Evolutionary conservation across 2,113 vertebrate species (phyloP).

Genomic region (Stigmatopora argus): DNA sequence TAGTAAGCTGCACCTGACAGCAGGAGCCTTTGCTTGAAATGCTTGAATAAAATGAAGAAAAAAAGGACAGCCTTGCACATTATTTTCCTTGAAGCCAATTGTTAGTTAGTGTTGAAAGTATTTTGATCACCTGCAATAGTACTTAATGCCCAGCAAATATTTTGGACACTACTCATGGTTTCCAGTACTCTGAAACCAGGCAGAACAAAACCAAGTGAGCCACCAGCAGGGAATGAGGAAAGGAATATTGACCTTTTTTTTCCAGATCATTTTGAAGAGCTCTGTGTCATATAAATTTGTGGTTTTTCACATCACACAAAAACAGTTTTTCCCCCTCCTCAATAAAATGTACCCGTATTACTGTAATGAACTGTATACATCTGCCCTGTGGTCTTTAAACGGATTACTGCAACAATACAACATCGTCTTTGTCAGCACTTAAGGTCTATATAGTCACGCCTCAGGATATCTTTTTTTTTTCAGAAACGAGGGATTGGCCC

Average conservation of each 20-base stretch:
- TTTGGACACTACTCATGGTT: constrained; percentile 69
- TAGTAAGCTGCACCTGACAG: constrained; percentile 68
- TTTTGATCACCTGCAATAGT: constrained; percentile 70
- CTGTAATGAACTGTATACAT: constrained; percentile 57
- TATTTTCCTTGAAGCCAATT: constrained; percentile 65
- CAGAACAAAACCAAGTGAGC: constrained; percentile 65
- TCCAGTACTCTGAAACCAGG: constrained; percentile 71
- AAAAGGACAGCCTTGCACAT: constrained; percentile 51
- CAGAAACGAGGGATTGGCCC: constrained; percentile 70
- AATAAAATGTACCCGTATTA: constrained; percentile 48
- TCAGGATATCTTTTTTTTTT: constrained; percentile 76
- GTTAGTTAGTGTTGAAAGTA: constrained; percentile 66
- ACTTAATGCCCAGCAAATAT: constrained; percentile 74
- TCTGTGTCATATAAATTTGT: constrained; percentile 6
- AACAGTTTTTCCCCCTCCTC: constrained; percentile 22
- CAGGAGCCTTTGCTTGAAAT: constrained; percentile 43
- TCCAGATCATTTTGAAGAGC: constrained; percentile 37
- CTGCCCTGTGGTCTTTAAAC: constrained; percentile 64
- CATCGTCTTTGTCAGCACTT: constrained; percentile 78
- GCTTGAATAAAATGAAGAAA: constrained; percentile 26
- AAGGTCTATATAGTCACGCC: constrained; percentile 72
- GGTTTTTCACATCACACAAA: constrained; percentile 37
- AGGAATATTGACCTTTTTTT: constrained; percentile 27
- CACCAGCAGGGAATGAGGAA: constrained; percentile 40
- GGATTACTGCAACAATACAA: constrained; percentile 73